These are phyloP conservation scores for Potamilus streckersoni DNA, from an alignment of 1,140 invertebrate species.

Conservation along the genomic window DNA sequence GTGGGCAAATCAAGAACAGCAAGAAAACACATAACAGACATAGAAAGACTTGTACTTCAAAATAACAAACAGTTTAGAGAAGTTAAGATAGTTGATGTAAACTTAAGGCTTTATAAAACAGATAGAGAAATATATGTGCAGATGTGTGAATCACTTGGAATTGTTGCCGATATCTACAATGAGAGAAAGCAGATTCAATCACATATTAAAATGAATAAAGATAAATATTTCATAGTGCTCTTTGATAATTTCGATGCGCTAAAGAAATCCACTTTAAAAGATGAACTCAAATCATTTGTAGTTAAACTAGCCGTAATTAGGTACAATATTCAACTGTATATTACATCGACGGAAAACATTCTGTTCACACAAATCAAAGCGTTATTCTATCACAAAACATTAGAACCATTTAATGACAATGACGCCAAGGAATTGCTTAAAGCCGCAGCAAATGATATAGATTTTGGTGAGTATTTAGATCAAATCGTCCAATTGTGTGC, in stretches of 20 bases:
- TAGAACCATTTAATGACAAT: background rate
- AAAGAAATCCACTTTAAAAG: background rate
- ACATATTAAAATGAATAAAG: no score
- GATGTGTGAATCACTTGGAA: no score
- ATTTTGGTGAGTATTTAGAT: conserved; percentile 5
- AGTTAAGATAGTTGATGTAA: no score
- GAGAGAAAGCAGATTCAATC: no score
- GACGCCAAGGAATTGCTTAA: conserved; percentile 1
- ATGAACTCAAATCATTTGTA: background rate
- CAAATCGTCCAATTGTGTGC: conserved; percentile 4
- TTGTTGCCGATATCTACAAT: no score
- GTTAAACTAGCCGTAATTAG: background rate
- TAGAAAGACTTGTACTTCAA: no score
- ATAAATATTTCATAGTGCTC: background rate
- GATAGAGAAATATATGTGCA: no score
- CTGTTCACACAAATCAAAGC: background rate
- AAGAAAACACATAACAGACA: conserved; percentile 1
- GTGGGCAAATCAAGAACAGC: conserved; percentile 30
- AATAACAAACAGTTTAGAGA: no score
- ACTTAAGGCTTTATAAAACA: no score
- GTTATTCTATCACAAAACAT: background rate
- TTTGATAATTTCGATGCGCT: conserved; percentile 10
- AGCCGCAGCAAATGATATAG: background rate
- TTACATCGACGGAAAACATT: conserved; percentile 8
- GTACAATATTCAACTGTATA: background rate